Conservation (phyloP, 2,888 invertebrate genomes). For the Allophyes oxyacanthae region DNA sequence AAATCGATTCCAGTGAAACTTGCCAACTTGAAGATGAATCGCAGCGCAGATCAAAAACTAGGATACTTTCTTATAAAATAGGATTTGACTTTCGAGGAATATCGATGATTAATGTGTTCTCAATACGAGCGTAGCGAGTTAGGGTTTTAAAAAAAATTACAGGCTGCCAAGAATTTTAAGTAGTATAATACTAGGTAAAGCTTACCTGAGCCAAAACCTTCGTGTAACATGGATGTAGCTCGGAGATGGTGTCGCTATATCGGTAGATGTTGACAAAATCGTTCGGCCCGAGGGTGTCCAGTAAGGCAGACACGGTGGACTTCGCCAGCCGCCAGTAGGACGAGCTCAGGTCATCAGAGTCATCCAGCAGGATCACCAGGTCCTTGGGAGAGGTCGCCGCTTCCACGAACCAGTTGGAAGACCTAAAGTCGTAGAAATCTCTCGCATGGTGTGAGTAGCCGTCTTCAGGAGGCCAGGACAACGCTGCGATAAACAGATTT, state of each 20-base stretch:
- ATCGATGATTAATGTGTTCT: conserved; percentile 43
- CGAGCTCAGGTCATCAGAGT: conserved; percentile 96
- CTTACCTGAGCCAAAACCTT: conserved; percentile 96
- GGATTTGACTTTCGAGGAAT: conserved; percentile 45
- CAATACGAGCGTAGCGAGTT: conserved; percentile 26
- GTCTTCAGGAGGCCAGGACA: conserved; percentile 95
- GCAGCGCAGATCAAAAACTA: conserved; percentile 43
- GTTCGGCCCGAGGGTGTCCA: conserved; percentile 98
- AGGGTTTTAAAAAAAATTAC: conserved; percentile 17
- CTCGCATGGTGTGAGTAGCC: conserved; percentile 94
- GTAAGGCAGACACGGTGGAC: conserved; percentile 95
- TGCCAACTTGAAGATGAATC: conserved; percentile 52
- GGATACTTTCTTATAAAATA: conserved; percentile 48
- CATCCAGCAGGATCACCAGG: conserved; percentile 97
- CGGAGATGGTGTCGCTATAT: conserved; percentile 95
- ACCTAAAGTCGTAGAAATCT: conserved; percentile 97
- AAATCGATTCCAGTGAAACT: conserved; percentile 42
- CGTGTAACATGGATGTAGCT: conserved; percentile 97
- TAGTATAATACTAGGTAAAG: neutral
- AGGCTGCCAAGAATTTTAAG: neutral
- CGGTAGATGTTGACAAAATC: conserved; percentile 98
- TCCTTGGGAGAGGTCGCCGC: conserved; percentile 99
- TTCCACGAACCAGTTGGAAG: conserved; percentile 98
- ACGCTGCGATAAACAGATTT: conserved; percentile 82
- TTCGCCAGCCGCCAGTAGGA: conserved; percentile 95